A percentile compares a stretch with the other conserved stretches of the same genome.
phyloP scores from a whole-genome alignment of 2,797 vertebrate species.

The Decapterus maruadsi region DNA sequence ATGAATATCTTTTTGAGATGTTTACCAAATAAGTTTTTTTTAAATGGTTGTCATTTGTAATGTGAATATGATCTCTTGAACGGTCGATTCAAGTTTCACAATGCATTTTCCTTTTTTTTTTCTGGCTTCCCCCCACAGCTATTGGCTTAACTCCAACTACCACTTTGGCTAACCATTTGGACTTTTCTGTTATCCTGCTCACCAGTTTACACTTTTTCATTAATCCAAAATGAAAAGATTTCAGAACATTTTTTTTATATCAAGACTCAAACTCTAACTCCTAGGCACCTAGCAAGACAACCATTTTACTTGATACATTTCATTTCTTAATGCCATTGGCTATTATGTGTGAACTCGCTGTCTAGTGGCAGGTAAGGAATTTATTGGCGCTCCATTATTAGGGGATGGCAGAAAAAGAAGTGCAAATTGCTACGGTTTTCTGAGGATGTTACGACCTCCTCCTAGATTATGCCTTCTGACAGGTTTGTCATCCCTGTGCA shows the following conservation, averaged over 20 bases:
- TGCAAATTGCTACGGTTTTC: slow-evolving; percentile 92
- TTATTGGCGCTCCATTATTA: slow-evolving; percentile 96
- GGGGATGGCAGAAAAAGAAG: slow-evolving; percentile 87
- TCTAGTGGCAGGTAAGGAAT: slow-evolving; percentile 92
- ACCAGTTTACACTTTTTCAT: background rate
- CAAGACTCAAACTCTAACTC: slow-evolving; percentile 95
- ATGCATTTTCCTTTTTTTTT: background rate
- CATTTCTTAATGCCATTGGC: slow-evolving; percentile 91
- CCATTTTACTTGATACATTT: slow-evolving; percentile 95
- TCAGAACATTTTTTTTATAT: slow-evolving; percentile 89
- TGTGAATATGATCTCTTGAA: background rate
- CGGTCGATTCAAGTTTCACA: background rate
- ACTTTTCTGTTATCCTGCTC: background rate
- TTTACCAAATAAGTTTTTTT: background rate
- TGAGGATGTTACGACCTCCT: slow-evolving; percentile 92
- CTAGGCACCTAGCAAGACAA: slow-evolving; percentile 88
- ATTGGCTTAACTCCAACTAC: background rate
- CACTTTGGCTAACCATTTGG: background rate
- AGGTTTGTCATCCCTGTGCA: slow-evolving; percentile 94
- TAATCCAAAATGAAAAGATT: slow-evolving; percentile 84
- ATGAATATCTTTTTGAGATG: slow-evolving; percentile 1
- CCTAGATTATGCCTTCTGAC: slow-evolving; percentile 95
- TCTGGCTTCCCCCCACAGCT: background rate
- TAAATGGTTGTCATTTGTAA: background rate
- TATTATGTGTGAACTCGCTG: slow-evolving; percentile 82